These are phyloP conservation scores for Apantesis nais DNA, from an alignment of 2,888 invertebrate species.

Conservation along the genomic window DNA sequence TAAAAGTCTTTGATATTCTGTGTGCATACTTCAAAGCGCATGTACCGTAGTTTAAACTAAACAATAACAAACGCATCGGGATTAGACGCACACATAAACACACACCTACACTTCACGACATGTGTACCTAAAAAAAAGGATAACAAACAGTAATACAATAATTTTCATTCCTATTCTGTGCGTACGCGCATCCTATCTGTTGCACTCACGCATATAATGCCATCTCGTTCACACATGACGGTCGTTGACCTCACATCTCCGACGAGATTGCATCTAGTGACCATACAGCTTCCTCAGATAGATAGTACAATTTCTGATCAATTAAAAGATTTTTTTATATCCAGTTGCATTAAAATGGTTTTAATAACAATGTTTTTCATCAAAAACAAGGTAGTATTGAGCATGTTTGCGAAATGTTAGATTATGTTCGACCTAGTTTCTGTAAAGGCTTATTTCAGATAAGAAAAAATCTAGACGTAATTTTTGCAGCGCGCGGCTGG, in stretches of 20 bases:
- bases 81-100: conserved; percentile 66
- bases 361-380: conserved; percentile 23
- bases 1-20: conserved; percentile 61
- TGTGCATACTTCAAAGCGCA: conserved; percentile 54
- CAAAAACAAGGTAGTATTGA: conserved; percentile 32
- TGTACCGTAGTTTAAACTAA: conserved; percentile 56
- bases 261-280: conserved; percentile 84
- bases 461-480: conserved; percentile 71
- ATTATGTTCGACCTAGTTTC: conserved; percentile 72
- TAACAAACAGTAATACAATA: conserved; percentile 80
- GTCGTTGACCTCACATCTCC: conserved; percentile 82
- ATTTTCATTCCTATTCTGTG: conserved; percentile 84
- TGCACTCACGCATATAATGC: conserved; percentile 64
- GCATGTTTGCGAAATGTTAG: conserved; percentile 62
- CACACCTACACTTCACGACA: conserved; percentile 50
- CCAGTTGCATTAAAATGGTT: conserved; percentile 29
- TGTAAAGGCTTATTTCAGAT: conserved; percentile 55
- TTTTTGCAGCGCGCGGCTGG: conserved; percentile 49
- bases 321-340: conserved; percentile 72
- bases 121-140: conserved; percentile 65
- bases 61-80: conserved; percentile 68
- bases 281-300: conserved; percentile 81
- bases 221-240: conserved; percentile 66
- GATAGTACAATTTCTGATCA: conserved; percentile 78
- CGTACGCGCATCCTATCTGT: conserved; percentile 80